Percentiles rank a stretch among this genome's conserved stretches.
Conservation (phyloP, 2,113 vertebrate genomes). For the Girardinichthys multiradiatus region DNA sequence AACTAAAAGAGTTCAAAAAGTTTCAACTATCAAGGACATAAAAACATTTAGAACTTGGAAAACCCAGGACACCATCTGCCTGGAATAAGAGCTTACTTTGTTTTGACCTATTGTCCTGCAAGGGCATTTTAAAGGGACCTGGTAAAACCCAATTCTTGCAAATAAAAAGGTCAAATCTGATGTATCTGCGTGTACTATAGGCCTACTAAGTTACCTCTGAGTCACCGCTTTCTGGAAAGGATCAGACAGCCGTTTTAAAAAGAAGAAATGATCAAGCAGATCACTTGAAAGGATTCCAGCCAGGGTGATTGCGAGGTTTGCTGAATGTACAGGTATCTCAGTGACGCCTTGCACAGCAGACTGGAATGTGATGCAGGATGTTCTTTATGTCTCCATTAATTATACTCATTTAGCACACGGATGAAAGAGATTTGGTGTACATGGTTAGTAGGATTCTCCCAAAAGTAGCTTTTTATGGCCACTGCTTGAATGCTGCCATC, state of each 20-base stretch:
- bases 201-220: slow-evolving; percentile 31
- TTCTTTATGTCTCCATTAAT: slow-evolving; percentile 21
- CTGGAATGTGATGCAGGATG: slow-evolving; percentile 22
- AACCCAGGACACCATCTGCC: not conserved
- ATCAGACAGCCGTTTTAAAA: slow-evolving; percentile 23
- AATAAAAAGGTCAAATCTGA: not conserved
- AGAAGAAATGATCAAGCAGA: slow-evolving; percentile 14
- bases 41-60: not conserved
- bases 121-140: not conserved
- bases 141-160: not conserved
- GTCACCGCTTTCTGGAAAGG: slow-evolving; percentile 52
- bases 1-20: not conserved
- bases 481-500: slow-evolving; percentile 25
- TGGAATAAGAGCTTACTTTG: not conserved
- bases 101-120: not conserved
- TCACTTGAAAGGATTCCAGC: slow-evolving; percentile 27
- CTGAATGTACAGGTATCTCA: slow-evolving; percentile 19
- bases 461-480: slow-evolving; percentile 34
- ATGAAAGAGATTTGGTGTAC: slow-evolving; percentile 13
- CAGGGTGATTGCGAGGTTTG: slow-evolving; percentile 9
- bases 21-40: not conserved
- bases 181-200: slow-evolving; percentile 28
- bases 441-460: slow-evolving; percentile 36
- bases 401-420: slow-evolving; percentile 18
- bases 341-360: slow-evolving; percentile 18